Percentiles rank a stretch among this genome's conserved stretches.
These are phyloP conservation scores for Eriocheir sinensis DNA, from an alignment of 1,140 invertebrate genomes.

Conservation along the genomic window DNA sequence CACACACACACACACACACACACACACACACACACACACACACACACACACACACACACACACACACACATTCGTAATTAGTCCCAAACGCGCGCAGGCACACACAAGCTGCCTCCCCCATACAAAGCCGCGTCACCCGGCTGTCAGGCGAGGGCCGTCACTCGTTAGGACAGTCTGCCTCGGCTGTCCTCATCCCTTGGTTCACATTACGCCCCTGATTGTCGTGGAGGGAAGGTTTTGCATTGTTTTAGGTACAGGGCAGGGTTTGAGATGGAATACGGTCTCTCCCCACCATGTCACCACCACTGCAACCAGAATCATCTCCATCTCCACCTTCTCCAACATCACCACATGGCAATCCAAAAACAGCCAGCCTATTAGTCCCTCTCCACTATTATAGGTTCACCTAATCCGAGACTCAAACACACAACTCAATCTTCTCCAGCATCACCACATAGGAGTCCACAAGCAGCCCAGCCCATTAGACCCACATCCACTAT, in stretches of 20 bases:
- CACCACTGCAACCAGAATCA: not conserved
- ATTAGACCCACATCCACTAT: too few relatives aligned
- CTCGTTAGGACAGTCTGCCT: not conserved
- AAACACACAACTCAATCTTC: too few relatives aligned
- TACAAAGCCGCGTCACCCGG: not conserved
- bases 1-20: slow-evolving; percentile 48
- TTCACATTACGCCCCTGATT: not conserved
- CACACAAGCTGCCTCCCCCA: not conserved
- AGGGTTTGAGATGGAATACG: not conserved
- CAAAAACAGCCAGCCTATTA: too few relatives aligned
- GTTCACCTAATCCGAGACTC: too few relatives aligned
- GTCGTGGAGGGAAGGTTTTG: not conserved
- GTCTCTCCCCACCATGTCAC: not conserved
- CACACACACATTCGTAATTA: slow-evolving; percentile 30
- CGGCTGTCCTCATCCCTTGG: not conserved
- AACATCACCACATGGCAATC: too few relatives aligned
- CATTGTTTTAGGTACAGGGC: not conserved
- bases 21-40: slow-evolving; percentile 29
- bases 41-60: slow-evolving; percentile 29
- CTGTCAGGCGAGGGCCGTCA: not conserved
- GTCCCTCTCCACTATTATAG: too few relatives aligned
- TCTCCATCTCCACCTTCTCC: too few relatives aligned
- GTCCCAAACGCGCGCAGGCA: not conserved
- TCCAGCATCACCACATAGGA: too few relatives aligned
- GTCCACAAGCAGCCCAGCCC: too few relatives aligned